Evolutionary conservation across 2,113 vertebrate genomes (phyloP).

Genomic region (Embiotoca jacksoni): DNA sequence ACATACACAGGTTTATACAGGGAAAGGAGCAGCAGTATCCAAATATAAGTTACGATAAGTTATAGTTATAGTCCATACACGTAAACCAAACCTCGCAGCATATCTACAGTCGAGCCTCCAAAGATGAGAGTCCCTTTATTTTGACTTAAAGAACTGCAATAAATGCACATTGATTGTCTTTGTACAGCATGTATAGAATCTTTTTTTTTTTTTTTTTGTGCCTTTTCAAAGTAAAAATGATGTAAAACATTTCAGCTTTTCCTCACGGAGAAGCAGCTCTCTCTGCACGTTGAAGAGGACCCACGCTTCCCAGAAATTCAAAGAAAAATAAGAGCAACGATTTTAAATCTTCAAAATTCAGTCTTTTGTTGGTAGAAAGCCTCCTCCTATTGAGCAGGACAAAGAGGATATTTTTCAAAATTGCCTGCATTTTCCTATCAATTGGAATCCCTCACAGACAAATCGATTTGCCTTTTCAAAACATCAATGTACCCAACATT

Average conservation of each 20-base stretch:
- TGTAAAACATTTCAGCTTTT: background rate
- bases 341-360: constrained; percentile 27
- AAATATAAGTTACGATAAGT: no score
- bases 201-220: background rate
- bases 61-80: no score
- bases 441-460: constrained; percentile 50
- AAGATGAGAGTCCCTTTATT: background rate
- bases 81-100: background rate
- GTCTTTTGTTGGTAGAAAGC: constrained; percentile 23
- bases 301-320: constrained; percentile 18
- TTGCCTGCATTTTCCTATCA: constrained; percentile 53
- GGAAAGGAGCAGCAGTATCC: no score
- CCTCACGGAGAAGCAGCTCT: background rate
- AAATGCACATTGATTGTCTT: background rate
- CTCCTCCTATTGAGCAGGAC: constrained; percentile 34
- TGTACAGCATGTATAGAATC: no score
- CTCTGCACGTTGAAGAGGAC: background rate
- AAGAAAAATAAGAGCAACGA: background rate
- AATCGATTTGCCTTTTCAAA: constrained; percentile 65
- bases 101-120: constrained; percentile 22
- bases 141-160: background rate
- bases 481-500: constrained; percentile 56
- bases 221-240: background rate
- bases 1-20: no score
- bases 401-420: constrained; percentile 64